A percentile compares a stretch with the other conserved stretches of the same genome.
These are phyloP conservation scores for Sciurus carolinensis DNA, from an alignment of 2,797 vertebrate genomes.

Conservation along the genomic window DNA sequence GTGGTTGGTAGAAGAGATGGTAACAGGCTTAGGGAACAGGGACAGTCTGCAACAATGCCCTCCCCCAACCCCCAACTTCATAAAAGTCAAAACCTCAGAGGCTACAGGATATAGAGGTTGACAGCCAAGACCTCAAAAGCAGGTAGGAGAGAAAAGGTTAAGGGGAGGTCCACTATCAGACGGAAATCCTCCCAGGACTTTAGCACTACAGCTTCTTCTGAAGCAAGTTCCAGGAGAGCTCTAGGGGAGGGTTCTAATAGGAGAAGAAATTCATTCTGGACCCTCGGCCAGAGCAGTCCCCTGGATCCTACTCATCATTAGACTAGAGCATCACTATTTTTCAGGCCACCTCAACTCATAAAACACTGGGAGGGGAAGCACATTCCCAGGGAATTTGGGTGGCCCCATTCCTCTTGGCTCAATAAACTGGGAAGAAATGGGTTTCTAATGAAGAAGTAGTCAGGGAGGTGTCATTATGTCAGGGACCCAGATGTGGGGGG, in stretches of 20 bases:
- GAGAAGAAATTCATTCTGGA: neutral
- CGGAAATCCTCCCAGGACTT: neutral
- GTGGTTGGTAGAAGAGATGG: neutral
- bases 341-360: neutral
- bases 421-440: neutral
- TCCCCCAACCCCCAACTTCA: constrained; percentile 57
- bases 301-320: neutral
- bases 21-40: neutral
- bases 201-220: neutral
- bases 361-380: constrained; percentile 16
- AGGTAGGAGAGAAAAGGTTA: neutral
- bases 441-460: neutral
- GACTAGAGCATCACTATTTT: neutral
- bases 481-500: neutral
- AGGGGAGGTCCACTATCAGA: neutral
- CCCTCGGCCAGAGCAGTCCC: neutral
- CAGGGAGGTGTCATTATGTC: neutral
- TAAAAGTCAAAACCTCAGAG: neutral
- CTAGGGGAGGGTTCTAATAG: neutral
- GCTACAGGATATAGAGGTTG: neutral
- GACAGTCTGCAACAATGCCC: accelerated
- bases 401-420: neutral
- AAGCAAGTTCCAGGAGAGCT: neutral
- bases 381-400: neutral
- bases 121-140: constrained; percentile 26